These are phyloP conservation scores for Listronotus oregonensis DNA, from an alignment of 1,140 invertebrate species.

Conservation along the genomic window DNA sequence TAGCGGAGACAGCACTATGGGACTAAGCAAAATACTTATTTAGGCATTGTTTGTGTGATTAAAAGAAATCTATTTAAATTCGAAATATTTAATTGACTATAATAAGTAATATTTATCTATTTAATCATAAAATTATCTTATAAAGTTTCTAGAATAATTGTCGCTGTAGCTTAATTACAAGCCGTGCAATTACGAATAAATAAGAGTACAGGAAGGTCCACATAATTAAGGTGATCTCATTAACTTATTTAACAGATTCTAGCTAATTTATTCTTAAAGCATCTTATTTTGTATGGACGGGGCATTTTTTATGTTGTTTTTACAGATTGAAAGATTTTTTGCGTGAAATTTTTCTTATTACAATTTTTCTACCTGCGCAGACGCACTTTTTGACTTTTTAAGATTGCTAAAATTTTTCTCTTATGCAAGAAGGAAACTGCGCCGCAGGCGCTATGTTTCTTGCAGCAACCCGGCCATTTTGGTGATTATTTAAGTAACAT, in stretches of 20 bases:
- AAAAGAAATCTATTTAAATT: constrained; percentile 19
- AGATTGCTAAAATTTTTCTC: too few relatives aligned
- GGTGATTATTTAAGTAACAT: too few relatives aligned
- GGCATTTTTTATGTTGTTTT: too few relatives aligned
- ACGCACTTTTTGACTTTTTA: too few relatives aligned
- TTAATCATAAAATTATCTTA: constrained; percentile 16
- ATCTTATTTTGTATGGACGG: background rate
- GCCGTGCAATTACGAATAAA: constrained; percentile 15
- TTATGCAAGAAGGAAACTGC: too few relatives aligned
- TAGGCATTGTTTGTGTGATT: constrained; percentile 28
- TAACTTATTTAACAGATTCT: constrained; percentile 1
- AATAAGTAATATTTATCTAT: constrained; percentile 27
- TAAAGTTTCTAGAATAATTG: constrained; percentile 6
- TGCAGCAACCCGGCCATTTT: too few relatives aligned
- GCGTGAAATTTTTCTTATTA: too few relatives aligned
- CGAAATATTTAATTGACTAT: constrained; percentile 10
- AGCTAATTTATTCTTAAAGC: background rate
- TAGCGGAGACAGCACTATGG: constrained; percentile 66
- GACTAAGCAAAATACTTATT: constrained; percentile 52
- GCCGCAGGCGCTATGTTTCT: too few relatives aligned
- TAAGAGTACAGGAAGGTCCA: constrained; percentile 20
- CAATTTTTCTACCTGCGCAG: too few relatives aligned
- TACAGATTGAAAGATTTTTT: too few relatives aligned
- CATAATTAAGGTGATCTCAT: constrained; percentile 29
- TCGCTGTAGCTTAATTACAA: constrained; percentile 11